Percentiles rank a stretch among this genome's conserved stretches.
These are phyloP conservation scores for Sinocyclocheilus rhinocerous DNA, from an alignment of 2,113 vertebrate genomes.

Conservation along the genomic window DNA sequence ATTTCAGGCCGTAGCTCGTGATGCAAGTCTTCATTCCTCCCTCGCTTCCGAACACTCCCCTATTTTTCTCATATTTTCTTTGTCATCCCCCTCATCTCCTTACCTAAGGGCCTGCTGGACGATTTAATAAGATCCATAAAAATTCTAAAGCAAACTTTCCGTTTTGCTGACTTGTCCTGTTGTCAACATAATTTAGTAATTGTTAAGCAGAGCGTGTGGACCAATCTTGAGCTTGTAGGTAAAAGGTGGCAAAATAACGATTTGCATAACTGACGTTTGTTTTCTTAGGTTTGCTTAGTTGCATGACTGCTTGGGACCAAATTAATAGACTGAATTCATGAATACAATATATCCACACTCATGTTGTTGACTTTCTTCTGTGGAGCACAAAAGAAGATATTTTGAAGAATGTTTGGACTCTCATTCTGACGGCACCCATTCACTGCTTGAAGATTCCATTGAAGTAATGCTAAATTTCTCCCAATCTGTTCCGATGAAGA, in stretches of 20 bases:
- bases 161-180: slow-evolving; percentile 38
- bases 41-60: background rate
- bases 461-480: no score
- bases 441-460: no score
- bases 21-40: slow-evolving; percentile 24
- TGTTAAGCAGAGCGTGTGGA: slow-evolving; percentile 37
- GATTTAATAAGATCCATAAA: slow-evolving; percentile 44
- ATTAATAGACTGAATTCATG: background rate
- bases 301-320: background rate
- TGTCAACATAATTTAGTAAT: slow-evolving; percentile 20
- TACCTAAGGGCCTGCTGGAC: slow-evolving; percentile 31
- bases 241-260: slow-evolving; percentile 7
- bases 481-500: no score
- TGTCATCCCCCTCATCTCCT: slow-evolving; percentile 21
- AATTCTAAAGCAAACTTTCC: slow-evolving; percentile 26
- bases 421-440: no score
- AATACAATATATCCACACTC: background rate
- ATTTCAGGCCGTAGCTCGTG: slow-evolving; percentile 28
- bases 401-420: background rate
- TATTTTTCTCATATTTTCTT: background rate
- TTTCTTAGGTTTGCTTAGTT: background rate
- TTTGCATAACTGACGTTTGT: slow-evolving; percentile 9
- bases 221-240: slow-evolving; percentile 6
- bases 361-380: background rate
- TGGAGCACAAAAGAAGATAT: background rate